Percentiles rank a stretch among this genome's conserved stretches.
phyloP scores from a whole-genome alignment of 2,113 vertebrate genomes.

The Empidonax traillii region DNA sequence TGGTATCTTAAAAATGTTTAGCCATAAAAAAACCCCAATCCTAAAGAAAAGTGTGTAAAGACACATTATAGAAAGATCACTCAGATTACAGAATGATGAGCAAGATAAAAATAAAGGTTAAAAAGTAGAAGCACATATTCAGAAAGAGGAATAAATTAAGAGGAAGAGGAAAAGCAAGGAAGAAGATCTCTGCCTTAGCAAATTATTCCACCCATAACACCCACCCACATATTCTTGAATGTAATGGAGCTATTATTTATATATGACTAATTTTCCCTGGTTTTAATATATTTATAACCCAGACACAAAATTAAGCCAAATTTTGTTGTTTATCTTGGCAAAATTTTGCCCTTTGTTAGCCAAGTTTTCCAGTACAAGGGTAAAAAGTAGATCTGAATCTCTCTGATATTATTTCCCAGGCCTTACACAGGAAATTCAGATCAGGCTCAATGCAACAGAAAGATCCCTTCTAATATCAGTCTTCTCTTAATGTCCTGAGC shows the following conservation, averaged over 20 bases:
- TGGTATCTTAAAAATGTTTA: background rate
- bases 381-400: background rate
- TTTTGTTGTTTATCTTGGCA: slow-evolving; percentile 30
- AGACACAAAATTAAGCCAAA: slow-evolving; percentile 16
- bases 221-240: slow-evolving; percentile 14
- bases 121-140: background rate
- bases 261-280: background rate
- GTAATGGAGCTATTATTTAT: slow-evolving; percentile 48
- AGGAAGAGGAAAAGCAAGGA: slow-evolving; percentile 15
- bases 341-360: background rate
- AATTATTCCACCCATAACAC: slow-evolving; percentile 37
- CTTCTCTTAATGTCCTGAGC: background rate
- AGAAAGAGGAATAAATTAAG: slow-evolving; percentile 27
- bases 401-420: background rate
- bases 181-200: background rate
- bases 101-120: slow-evolving; percentile 2
- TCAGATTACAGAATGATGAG: background rate
- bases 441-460: background rate
- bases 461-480: background rate
- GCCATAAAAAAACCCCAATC: background rate
- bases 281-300: slow-evolving; percentile 29
- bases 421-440: background rate
- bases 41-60: background rate
- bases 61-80: background rate
- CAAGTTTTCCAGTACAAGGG: background rate